Base-by-base conservation (phyloP, 2,113 vertebrate genomes). In the Climacteris rufus region DNA sequence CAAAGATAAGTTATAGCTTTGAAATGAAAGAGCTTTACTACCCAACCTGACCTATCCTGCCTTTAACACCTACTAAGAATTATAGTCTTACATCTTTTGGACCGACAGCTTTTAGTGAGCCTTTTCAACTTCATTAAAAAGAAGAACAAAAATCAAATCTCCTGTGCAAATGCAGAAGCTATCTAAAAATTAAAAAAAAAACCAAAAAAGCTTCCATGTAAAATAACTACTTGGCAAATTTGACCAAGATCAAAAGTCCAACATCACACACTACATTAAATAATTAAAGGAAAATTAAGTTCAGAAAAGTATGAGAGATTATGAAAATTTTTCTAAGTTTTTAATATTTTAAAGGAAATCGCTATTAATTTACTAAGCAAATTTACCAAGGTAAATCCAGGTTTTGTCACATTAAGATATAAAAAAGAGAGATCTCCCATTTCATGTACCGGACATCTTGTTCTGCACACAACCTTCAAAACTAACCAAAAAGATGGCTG, bases 81-180 rank as follows among this genome's bases (percentile, higher is more conserved):
- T 89, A 71, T 7, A 89, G 70, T 72, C 83, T 93, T 83, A 83
- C 11, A 94, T 91, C 81, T 94, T 94, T 81, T 69, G 71, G 83
- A 87, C 40, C 57, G 63, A 94, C 40, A 65, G 76, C 35, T 93
- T 91, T 90, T 50, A 91, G 90, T 18, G 17, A 93, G 66, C 18
- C 72, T 93, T 96, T 97, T 96, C 80, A 95, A 87, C 52, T 87
- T 75, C 1, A n/a, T 93, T 94, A 89, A 97, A 97, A 93, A 83
- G 85, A 45, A 94, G 84, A 94, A 86, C 21, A 95, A 76, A 94
- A 93, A 91, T n/a, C 39, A 96, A 80, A 66, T 23, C 63, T 81
- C 20, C 56, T 54, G 72, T 35, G 53, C 35, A 94, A 92, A 92
- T 52, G 47, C 31, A 92, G 65, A 89, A 63, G 27, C 18, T 59